Conservation (phyloP, 2,113 vertebrate species). For the Bufo bufo region DNA sequence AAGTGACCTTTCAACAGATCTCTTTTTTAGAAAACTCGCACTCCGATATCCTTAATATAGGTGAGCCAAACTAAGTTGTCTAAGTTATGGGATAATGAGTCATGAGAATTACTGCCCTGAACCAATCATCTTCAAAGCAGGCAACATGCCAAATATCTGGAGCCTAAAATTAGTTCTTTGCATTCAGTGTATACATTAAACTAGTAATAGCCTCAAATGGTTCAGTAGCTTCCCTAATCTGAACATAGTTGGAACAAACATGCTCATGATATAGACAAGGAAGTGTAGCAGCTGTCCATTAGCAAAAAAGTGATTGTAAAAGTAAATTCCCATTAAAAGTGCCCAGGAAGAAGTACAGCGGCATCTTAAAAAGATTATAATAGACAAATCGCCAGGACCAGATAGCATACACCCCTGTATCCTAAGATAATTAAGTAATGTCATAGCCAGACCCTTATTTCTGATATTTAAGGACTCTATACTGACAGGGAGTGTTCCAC, state of each 20-base stretch:
- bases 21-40: not conserved
- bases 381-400: no score
- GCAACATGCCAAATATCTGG: not conserved
- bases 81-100: not conserved
- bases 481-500: no score
- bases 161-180: conserved; percentile 7
- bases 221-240: not conserved
- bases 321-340: no score
- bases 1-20: no score
- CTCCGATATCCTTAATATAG: not conserved
- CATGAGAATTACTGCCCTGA: conserved; percentile 9
- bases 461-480: no score
- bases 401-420: no score
- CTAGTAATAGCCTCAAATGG: not conserved
- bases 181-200: not conserved
- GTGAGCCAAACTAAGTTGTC: not conserved
- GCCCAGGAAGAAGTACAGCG: no score
- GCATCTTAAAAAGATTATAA: no score
- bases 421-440: no score
- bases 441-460: no score
- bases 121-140: not conserved
- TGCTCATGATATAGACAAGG: not conserved
- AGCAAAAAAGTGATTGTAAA: no score
- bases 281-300: not conserved
- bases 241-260: not conserved